A percentile compares a stretch with the other conserved stretches of the same genome.
Conservation (phyloP, 2,888 invertebrate species). For the Temnothorax ravouxi region DNA sequence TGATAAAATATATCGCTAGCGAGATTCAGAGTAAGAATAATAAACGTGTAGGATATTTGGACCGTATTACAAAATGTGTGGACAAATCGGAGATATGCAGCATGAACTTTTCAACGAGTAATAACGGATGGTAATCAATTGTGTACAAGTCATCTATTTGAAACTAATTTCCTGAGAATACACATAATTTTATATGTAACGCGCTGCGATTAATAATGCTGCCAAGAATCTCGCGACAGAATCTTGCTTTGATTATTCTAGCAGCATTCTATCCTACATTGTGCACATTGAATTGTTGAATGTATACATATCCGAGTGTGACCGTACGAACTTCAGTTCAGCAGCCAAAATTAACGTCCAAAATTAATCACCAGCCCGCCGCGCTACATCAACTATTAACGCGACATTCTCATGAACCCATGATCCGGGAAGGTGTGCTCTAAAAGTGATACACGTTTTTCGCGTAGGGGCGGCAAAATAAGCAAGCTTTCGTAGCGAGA, state of each 20-base stretch:
- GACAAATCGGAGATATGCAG: not conserved
- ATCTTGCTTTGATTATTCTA: not conserved
- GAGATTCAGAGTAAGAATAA: not conserved
- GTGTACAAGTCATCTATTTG: not conserved
- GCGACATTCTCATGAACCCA: slow-evolving; percentile 10
- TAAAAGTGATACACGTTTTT: slow-evolving; percentile 70
- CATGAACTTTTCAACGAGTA: not conserved
- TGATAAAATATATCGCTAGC: not conserved
- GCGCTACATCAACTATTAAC: slow-evolving; percentile 34
- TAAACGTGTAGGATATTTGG: not conserved
- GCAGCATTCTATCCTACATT: slow-evolving; percentile 1
- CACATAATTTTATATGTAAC: not conserved
- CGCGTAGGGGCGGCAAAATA: slow-evolving; percentile 50
- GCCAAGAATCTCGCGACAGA: not conserved
- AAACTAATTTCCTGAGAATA: not conserved
- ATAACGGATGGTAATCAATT: not conserved
- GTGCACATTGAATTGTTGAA: slow-evolving; percentile 13
- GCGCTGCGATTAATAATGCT: slow-evolving; percentile 14
- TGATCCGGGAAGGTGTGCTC: slow-evolving; percentile 25
- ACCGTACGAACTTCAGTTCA: not conserved
- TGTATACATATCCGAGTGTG: not conserved
- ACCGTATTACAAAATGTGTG: not conserved
- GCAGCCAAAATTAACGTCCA: slow-evolving; percentile 18
- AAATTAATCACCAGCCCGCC: slow-evolving; percentile 36
- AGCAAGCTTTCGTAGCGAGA: slow-evolving; percentile 66